Conservation (phyloP, 64 coral and sea anemone genomes). For the Stylophora pistillata region DNA sequence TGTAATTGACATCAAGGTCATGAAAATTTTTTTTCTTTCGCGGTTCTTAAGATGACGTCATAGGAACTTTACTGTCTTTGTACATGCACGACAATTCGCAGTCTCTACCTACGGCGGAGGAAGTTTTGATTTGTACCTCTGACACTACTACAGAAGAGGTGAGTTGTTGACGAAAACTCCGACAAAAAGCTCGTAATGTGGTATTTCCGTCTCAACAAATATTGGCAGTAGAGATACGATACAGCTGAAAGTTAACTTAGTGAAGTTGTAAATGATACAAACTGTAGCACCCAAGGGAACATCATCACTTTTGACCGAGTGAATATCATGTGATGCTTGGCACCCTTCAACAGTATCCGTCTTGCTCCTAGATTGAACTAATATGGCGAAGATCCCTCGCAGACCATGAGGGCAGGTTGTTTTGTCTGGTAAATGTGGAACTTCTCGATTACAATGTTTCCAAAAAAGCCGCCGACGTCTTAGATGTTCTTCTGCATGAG, state of each 20-base stretch:
- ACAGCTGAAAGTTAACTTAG: no score
- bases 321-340: no score
- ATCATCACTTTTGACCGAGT: neutral
- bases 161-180: neutral
- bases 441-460: slow-evolving; percentile 62
- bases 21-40: neutral
- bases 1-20: neutral
- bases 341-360: no score
- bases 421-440: slow-evolving; percentile 75
- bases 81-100: slow-evolving; percentile 41
- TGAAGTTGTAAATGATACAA: no score
- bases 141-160: slow-evolving; percentile 64
- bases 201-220: no score
- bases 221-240: no score
- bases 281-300: no score
- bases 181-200: no score
- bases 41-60: slow-evolving; percentile 22
- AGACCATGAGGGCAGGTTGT: slow-evolving; percentile 53
- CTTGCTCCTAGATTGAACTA: slow-evolving; percentile 54
- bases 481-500: slow-evolving; percentile 47
- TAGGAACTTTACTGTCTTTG: slow-evolving; percentile 40
- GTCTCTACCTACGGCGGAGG: slow-evolving; percentile 20
- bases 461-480: slow-evolving; percentile 51
- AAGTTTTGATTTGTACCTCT: slow-evolving; percentile 52
- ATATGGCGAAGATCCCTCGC: slow-evolving; percentile 77